Percentiles rank a stretch among this genome's conserved stretches.
Evolutionary conservation across 2,797 vertebrate species (phyloP).

Genomic region (Enteromius argenteus): DNA sequence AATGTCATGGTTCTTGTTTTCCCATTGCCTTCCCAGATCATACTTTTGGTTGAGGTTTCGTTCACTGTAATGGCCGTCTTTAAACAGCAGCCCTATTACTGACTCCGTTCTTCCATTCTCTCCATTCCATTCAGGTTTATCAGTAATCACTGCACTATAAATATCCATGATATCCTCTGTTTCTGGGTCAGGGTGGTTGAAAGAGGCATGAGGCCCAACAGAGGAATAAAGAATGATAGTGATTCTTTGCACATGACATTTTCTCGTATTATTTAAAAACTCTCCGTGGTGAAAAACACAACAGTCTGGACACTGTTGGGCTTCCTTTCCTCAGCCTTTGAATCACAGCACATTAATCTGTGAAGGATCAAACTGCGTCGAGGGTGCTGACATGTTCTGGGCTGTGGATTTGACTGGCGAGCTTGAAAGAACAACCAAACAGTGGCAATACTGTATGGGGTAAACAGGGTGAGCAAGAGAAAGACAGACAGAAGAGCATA

Average conservation of each 20-base stretch:
- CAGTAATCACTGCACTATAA: slow-evolving; percentile 41
- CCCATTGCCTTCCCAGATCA: slow-evolving; percentile 34
- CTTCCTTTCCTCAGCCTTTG: slow-evolving; percentile 32
- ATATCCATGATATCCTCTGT: slow-evolving; percentile 20
- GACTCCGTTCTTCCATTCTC: slow-evolving; percentile 42
- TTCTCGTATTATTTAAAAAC: slow-evolving; percentile 31
- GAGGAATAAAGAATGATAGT: slow-evolving; percentile 25
- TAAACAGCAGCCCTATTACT: slow-evolving; percentile 28
- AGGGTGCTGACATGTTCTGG: slow-evolving; percentile 59
- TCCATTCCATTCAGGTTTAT: slow-evolving; percentile 45
- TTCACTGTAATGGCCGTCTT: slow-evolving; percentile 37
- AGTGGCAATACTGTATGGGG: slow-evolving; percentile 54
- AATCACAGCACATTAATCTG: slow-evolving; percentile 53
- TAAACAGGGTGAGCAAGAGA: slow-evolving; percentile 34
- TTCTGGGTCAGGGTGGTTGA: slow-evolving; percentile 20
- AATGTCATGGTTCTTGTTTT: slow-evolving; percentile 48
- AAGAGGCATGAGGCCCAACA: not conserved
- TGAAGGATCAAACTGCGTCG: slow-evolving; percentile 39
- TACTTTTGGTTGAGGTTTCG: slow-evolving; percentile 36
- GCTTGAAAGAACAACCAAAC: slow-evolving; percentile 41
- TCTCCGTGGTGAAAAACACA: slow-evolving; percentile 45
- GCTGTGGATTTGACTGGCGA: slow-evolving; percentile 37
- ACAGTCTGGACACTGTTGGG: slow-evolving; percentile 44
- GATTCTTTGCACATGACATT: not conserved
- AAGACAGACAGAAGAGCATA: not conserved